Evolutionary conservation across 2,888 invertebrate species (phyloP).

Genomic region (Metalampra italica): DNA sequence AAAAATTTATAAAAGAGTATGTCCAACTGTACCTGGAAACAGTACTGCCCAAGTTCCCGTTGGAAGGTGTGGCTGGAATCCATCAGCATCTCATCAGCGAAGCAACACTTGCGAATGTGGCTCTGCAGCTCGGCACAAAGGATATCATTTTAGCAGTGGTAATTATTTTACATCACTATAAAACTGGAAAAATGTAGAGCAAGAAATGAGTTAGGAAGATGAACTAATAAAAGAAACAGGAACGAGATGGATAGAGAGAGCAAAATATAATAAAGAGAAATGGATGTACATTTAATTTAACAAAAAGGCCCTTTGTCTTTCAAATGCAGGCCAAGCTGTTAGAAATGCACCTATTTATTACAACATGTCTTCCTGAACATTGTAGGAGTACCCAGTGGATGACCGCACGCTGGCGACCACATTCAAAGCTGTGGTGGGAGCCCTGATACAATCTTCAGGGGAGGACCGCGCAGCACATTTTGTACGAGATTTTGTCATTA

Average conservation of each 20-base stretch:
- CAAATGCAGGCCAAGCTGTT: no score
- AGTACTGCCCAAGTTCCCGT: conserved; percentile 85
- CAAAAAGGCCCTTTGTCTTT: no score
- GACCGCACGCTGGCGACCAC: conserved; percentile 82
- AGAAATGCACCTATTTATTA: no score
- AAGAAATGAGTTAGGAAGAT: no score
- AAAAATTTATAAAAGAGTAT: conserved; percentile 81
- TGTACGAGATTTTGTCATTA: conserved; percentile 91
- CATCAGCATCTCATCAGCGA: conserved; percentile 81
- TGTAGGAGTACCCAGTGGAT: conserved; percentile 85
- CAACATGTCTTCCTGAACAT: conserved; percentile 5
- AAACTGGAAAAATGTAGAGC: no score
- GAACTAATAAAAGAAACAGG: no score
- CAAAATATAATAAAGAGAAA: no score
- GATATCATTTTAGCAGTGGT: conserved; percentile 90
- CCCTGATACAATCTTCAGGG: conserved; percentile 83
- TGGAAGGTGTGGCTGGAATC: conserved; percentile 85
- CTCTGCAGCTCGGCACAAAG: conserved; percentile 86
- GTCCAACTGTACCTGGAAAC: conserved; percentile 83
- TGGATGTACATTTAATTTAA: no score
- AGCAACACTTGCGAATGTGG: conserved; percentile 83
- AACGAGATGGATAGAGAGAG: no score
- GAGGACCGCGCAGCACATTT: conserved; percentile 84
- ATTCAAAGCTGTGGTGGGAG: conserved; percentile 90
- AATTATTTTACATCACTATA: conserved; percentile 45